Evolutionary conservation across 1,140 invertebrate species (phyloP).

Genomic region (Acromyrmex echinatior): DNA sequence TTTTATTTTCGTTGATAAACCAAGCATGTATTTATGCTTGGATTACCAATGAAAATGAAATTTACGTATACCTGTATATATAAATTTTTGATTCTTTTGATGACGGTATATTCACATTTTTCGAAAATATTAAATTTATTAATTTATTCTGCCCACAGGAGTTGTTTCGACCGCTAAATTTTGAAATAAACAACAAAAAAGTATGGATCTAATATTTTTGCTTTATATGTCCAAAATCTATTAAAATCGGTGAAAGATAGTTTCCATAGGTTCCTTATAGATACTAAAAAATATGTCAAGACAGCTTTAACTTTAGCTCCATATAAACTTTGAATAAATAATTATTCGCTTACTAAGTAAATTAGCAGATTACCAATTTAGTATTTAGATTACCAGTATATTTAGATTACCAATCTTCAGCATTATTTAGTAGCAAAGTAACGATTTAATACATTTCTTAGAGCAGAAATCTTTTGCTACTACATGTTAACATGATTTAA

Average conservation of each 20-base stretch:
- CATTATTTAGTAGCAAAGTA: neutral
- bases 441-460: neutral
- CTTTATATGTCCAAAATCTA: too few species aligned
- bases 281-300: neutral
- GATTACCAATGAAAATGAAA: neutral
- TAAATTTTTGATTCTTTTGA: neutral
- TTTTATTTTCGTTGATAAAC: neutral
- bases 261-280: neutral
- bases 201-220: too few species aligned
- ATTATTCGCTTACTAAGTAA: neutral
- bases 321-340: slow-evolving; percentile 10
- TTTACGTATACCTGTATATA: neutral
- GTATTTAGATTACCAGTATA: too few species aligned
- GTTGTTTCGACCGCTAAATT: too few species aligned
- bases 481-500: neutral
- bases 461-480: neutral
- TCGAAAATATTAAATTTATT: too few species aligned
- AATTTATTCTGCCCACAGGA: too few species aligned
- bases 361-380: slow-evolving; percentile 2
- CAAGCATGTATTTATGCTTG: neutral
- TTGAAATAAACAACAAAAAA: too few species aligned
- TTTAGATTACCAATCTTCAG: neutral
- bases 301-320: neutral
- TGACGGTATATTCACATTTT: too few species aligned
- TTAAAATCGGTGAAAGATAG: too few species aligned